Conservation (phyloP, 2,797 vertebrate genomes). For the Pitangus sulphuratus region DNA sequence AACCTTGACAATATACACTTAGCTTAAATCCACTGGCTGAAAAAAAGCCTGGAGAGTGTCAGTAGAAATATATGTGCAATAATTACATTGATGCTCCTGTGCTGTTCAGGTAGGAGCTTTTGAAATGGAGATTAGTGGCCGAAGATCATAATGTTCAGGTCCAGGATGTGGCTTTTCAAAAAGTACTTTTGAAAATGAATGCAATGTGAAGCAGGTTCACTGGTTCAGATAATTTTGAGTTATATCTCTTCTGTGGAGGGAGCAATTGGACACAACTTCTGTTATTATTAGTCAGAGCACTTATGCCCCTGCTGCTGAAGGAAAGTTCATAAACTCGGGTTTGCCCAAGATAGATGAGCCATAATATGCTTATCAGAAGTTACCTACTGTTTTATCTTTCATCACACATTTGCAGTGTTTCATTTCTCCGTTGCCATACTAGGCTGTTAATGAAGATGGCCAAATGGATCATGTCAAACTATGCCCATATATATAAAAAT, state of each 20-base stretch:
- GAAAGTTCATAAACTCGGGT: constrained; percentile 42
- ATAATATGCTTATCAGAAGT: constrained; percentile 41
- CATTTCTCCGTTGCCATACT: background rate
- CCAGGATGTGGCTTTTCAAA: constrained; percentile 5
- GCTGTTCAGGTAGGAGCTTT: background rate
- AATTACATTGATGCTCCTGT: background rate
- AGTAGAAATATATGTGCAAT: constrained; percentile 1
- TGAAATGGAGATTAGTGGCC: constrained; percentile 26
- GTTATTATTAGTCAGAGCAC: background rate
- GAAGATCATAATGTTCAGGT: background rate
- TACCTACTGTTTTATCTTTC: constrained; percentile 29
- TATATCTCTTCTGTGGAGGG: background rate
- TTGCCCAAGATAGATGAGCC: constrained; percentile 15
- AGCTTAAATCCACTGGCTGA: background rate
- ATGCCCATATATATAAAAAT: background rate
- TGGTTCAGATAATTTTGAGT: constrained; percentile 43
- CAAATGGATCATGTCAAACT: constrained; percentile 27
- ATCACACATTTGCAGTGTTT: background rate
- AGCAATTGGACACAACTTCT: constrained; percentile 21
- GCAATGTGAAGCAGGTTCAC: background rate
- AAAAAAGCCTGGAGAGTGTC: background rate
- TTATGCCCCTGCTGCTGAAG: background rate
- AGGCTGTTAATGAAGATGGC: constrained; percentile 21
- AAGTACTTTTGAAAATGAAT: constrained; percentile 26
- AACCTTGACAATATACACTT: constrained; percentile 11